Conservation (phyloP, 2,888 invertebrate genomes). For the Neoaliturus tenellus region DNA sequence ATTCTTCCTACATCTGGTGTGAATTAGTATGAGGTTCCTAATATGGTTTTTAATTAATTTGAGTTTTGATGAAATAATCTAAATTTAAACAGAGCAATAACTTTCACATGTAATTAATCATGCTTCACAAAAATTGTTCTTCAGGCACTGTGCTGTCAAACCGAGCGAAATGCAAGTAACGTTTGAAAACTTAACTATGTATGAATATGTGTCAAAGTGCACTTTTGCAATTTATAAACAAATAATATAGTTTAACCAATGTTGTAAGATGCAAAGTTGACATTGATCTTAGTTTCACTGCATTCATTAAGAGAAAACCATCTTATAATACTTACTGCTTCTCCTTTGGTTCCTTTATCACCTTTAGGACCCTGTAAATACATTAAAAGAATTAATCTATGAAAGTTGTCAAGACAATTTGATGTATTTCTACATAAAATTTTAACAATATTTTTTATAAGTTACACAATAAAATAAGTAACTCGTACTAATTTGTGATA, state of each 20-base stretch:
- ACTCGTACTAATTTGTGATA: no score
- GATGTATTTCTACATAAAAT: no score
- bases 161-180: not conserved
- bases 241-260: not conserved
- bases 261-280: no score
- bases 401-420: not conserved
- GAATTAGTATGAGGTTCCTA: no score
- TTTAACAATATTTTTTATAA: no score
- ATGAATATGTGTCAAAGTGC: not conserved
- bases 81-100: no score
- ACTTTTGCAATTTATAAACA: not conserved
- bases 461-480: no score
- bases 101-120: no score
- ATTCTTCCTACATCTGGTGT: no score
- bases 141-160: not conserved
- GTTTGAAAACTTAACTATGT: no score
- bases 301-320: not conserved
- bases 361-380: conserved; percentile 89
- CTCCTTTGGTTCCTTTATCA: conserved; percentile 92
- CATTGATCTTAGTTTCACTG: not conserved
- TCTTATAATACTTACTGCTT: conserved; percentile 79
- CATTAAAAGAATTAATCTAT: conserved; percentile 58
- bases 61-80: no score
- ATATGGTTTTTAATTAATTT: no score
- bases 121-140: not conserved